Base-by-base conservation (phyloP, 1,140 invertebrate species). In the Solen grandis region DNA sequence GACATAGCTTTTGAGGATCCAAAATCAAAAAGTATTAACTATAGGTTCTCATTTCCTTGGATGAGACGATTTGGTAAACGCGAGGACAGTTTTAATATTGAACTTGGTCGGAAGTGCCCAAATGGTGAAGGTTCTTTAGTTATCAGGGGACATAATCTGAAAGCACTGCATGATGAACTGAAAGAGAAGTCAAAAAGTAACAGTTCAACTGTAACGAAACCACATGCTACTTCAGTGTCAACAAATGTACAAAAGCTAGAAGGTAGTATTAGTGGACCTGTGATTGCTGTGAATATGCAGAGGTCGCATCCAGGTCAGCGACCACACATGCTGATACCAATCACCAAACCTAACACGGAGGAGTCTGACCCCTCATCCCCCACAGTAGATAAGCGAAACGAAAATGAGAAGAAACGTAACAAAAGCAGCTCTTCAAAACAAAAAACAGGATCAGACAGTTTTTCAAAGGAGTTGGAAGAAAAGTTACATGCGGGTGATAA, bases 61-160 rank as follows among this genome's bases (percentile, higher is more conserved):
- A 76, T 76, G 74, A 31, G 74, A 63, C 41, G 74, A 3, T 76
- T 76, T 66, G 62, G 74, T 36, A 76, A 76, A 38, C 33, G 36
- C 27, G 62, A 52, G 33, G 14, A 54, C 27, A 29, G 29, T 0
- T 76, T 76, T 38, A 50, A 76, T 33, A 66, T 76, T 54, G 60
- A 76, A 50, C 25, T 50, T 31, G 74, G 74, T 13, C n/a, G 62
- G 29, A 76, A 76, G 29, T 76, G 74, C 31, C 74, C 74, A 35
- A 76, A 76, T 66, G 74, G 74, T 1, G 62, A 76, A 38, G 74
- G 74, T 0, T 27, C 38, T 1, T 41, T 76, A 27, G 38, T 41
- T 4, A 66, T 60, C 38, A 54, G 25, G 22, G 55, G 60, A 27
- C 3, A 19, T 5, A 66, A 50, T 65, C 60, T 63, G 33, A 66